Base-by-base conservation (phyloP, 2,113 vertebrate genomes). In the Nerophis lumbriciformis region DNA sequence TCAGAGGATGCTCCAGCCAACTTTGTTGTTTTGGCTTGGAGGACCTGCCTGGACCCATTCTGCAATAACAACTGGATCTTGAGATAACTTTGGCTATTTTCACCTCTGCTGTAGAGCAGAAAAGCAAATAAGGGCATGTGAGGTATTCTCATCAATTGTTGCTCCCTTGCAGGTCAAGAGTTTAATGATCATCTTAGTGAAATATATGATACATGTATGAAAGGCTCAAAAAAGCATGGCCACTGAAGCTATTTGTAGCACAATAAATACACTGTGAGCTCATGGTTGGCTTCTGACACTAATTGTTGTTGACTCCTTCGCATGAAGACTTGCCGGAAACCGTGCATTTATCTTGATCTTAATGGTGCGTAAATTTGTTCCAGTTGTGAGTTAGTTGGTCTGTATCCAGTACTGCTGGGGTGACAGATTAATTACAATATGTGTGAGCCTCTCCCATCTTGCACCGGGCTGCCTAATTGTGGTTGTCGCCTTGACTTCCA, bases 401-500 rank as follows among this genome's bases (percentile, higher is more conserved):
- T 71, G 71, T 78, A 83, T 80, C 82, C 58, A 75, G 66, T 79
- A 60, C 81, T 90, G 5, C 71, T 65, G 80, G 77, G 78, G 88
- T 83, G 85, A 87, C 91, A 86, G 77, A 83, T 69, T 91, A 92
- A 93, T 93, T 90, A 92, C 83, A 84, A 79, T 79, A 85, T 79
- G 82, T 85, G 80, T 83, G 88, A 82, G 91, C 90, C 93, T 87
- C 83, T 88, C 82, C 83, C 66, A 53, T 78, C 63, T 73, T 60
- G 63, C 53, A 67, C 77, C 68, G 76, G 81, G 67, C 69, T 55
- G 69, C 66, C 74, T 92, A 93, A 94, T 93, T 93, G 89, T 83
- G 88, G 83, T 84, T 91, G 90, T 92, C 88, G 71, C 88, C 83
- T 83, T 87, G 60, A 80, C 90, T 91, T 89, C 91, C 90, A 88